Evolutionary conservation across 2,888 invertebrate genomes (phyloP), one percentile per base, ranked within the genome.

Genomic region (Uloborus plumipes): DNA sequence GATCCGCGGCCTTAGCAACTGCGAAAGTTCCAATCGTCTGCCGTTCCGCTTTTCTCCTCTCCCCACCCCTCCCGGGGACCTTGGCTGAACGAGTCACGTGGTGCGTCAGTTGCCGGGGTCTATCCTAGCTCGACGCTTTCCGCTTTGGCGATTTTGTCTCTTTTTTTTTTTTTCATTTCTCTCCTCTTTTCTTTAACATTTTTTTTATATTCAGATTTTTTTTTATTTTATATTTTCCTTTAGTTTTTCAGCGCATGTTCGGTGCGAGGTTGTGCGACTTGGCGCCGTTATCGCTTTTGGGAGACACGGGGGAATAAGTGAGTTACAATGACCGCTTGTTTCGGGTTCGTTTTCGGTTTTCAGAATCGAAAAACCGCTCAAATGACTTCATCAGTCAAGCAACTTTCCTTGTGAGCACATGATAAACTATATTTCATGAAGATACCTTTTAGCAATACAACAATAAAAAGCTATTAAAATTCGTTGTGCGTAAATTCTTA

Each of bases 41-140:
- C 51, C 47, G n/a, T 39, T 53, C 47, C 65, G 39, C 65, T 58
- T 50, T 67, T 73, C 62, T 73, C 39, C 51, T 62, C 16, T 51
- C 69, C 55, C 66, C 50, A 18, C 75, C 26, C n/a, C 20, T 47
- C 22, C 62, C 53, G 47, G 39, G 53, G 55, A 58, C 77, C 77
- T 77, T 77, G 77, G 77, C 65, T 66, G 39, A 51, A 65, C 66
- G 67, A 70, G 77, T 77, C 77, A 77, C 77, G 77, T 77, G 77
- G 77, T 73, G 14, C 20, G 16, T 65, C 50, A 65, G 64, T 70
- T 53, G 64, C 70, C 77, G 50, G 77, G 62, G 55, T 77, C 76
- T 64, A 69, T 69, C 69, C 77, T 64, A 39, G 39, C 64, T n/a
- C 31, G 47, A 18, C 64, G 62, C 64, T 77, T 77, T 77, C 77